A percentile compares a stretch with the other conserved stretches of the same genome.
phyloP scores from a whole-genome alignment of 1,140 invertebrate species.

The Panonychus citri region DNA sequence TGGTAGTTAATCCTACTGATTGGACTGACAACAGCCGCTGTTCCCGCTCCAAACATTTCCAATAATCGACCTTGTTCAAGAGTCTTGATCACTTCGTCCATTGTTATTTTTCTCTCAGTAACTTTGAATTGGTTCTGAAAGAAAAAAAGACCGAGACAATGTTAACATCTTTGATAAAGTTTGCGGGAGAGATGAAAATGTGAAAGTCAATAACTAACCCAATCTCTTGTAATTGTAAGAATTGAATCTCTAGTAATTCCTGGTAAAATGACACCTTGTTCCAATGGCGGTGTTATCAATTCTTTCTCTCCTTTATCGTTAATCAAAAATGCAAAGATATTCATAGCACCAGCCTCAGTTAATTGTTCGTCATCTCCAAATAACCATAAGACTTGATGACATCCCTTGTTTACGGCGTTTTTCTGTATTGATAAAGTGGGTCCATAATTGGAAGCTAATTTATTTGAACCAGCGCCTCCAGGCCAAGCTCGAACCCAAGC shows the following conservation, averaged over 20 bases:
- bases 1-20: constrained; percentile 52
- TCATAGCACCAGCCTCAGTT: constrained; percentile 98
- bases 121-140: constrained; percentile 50
- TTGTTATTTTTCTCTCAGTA: constrained; percentile 56
- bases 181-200: no score
- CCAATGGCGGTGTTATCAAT: constrained; percentile 68
- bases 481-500: constrained; percentile 70
- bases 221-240: constrained; percentile 22
- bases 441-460: constrained; percentile 64
- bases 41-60: constrained; percentile 83
- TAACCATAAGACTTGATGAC: constrained; percentile 92
- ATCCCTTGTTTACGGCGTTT: constrained; percentile 46
- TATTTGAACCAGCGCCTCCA: constrained; percentile 74
- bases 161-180: no score
- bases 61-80: constrained; percentile 51
- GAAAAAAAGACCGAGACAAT: not conserved
- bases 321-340: constrained; percentile 70
- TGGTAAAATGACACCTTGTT: constrained; percentile 20
- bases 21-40: constrained; percentile 74
- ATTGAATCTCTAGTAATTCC: constrained; percentile 29
- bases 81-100: constrained; percentile 51
- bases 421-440: constrained; percentile 34
- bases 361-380: constrained; percentile 79
- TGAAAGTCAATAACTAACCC: not conserved
- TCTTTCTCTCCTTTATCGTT: constrained; percentile 88